Base-by-base conservation (phyloP, 2,797 vertebrate species). In the Paramormyrops hopkinsi region DNA sequence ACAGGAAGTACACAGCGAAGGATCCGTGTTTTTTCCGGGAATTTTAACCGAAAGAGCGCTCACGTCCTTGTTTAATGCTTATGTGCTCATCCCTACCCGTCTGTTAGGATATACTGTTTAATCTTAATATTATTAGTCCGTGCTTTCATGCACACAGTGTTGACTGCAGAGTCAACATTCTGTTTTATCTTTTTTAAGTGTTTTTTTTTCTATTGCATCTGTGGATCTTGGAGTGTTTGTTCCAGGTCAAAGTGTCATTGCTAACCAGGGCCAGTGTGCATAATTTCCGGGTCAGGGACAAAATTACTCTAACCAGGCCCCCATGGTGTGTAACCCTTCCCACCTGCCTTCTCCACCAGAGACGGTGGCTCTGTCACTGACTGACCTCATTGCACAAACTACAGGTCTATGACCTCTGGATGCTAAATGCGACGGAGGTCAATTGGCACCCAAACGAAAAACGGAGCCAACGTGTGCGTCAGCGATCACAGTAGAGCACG, bases 51-150 rank as follows among this genome's bases (percentile, higher is more conserved):
- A 86, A 41, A 54, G 51, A 86, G 50, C 33, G 25, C 25, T 59
- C 53, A 33, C 53, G 85, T 86, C 51, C 29, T 37, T 86, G 50
- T 86, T 54, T 86, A 86, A 86, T 41, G 46, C 82, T 84, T 84
- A 50, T n/a, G 19, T 25, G 46, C 82, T 84, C 46, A 84, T 79
- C 73, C 73, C 73, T 79, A 5, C 73, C 73, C 73, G 73, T 79
- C 73, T 79, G 73, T 44, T 44, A 79, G 73, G 73, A 79, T 79
- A 79, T 79, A 44, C 73, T 79, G 37, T 79, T 79, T 79, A 79
- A 79, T 79, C 73, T 79, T 79, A 79, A 79, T 79, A 79, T 79
- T 79, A 79, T 79, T 79, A 79, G 73, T 44, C 73, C 37, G 0
- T 79, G 73, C 29, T 79, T 79, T 44, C 73, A 79, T 79, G 33